phyloP scores from a whole-genome alignment of 2,888 invertebrate species.

The Lepidochrysops patricia region DNA sequence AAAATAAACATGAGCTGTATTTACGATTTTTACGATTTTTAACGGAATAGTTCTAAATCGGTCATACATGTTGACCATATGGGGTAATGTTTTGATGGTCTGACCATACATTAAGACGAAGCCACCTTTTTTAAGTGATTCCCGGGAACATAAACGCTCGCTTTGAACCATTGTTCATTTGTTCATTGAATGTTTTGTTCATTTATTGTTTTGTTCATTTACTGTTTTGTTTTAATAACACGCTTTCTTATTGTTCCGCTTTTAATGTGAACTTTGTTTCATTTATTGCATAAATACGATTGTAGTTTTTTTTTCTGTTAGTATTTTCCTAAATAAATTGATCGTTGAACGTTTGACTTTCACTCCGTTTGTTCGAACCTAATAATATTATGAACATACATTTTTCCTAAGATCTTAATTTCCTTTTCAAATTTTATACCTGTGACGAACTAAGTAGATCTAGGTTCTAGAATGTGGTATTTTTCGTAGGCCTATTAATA shows the following conservation, averaged over 20 bases:
- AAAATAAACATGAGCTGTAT: slow-evolving; percentile 51
- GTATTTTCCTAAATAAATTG: background rate
- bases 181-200: slow-evolving; percentile 6
- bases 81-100: slow-evolving; percentile 50
- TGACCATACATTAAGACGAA: slow-evolving; percentile 53
- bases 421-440: too few relatives aligned
- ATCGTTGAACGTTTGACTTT: background rate
- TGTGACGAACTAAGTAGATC: too few relatives aligned
- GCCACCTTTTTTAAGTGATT: slow-evolving; percentile 47
- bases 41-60: slow-evolving; percentile 55
- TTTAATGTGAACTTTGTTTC: slow-evolving; percentile 1
- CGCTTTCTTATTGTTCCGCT: slow-evolving; percentile 4
- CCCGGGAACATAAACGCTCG: slow-evolving; percentile 48
- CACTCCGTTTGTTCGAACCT: background rate
- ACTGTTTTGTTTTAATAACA: slow-evolving; percentile 8
- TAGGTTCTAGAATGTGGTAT: too few relatives aligned
- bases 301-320: background rate
- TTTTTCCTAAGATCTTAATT: too few relatives aligned
- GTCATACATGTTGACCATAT: slow-evolving; percentile 52
- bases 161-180: slow-evolving; percentile 32
- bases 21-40: slow-evolving; percentile 53
- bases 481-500: too few relatives aligned
- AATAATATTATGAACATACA: too few relatives aligned
- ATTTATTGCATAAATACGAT: background rate
- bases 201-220: slow-evolving; percentile 18